phyloP scores from a whole-genome alignment of 1,140 invertebrate species.

The Drosophila setifemur region DNA sequence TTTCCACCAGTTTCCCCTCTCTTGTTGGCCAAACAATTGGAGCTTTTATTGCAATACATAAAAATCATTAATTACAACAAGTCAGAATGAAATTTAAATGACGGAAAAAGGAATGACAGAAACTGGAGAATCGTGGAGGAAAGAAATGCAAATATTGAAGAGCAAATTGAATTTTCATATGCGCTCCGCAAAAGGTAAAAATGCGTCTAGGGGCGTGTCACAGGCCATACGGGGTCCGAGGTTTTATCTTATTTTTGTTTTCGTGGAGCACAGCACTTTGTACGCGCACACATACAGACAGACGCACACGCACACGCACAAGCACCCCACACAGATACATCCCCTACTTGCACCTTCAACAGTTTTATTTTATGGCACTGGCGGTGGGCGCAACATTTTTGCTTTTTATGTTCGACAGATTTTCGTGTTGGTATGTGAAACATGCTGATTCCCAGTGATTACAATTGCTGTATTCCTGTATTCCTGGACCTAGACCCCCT shows the following conservation, averaged over 20 bases:
- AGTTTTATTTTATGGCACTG: constrained; percentile 61
- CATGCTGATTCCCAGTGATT: constrained; percentile 80
- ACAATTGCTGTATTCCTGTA: constrained; percentile 75
- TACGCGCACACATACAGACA: no score
- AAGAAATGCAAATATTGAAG: constrained; percentile 68
- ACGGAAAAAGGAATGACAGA: constrained; percentile 52
- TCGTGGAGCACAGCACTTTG: constrained; percentile 66
- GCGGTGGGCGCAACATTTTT: constrained; percentile 62
- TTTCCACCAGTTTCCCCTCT: not conserved
- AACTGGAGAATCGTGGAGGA: not conserved
- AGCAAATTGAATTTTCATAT: constrained; percentile 77
- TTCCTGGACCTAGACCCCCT: constrained; percentile 34
- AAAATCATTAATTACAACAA: constrained; percentile 80
- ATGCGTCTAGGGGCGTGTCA: constrained; percentile 7
- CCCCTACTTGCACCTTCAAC: constrained; percentile 46
- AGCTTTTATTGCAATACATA: constrained; percentile 68
- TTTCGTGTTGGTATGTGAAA: constrained; percentile 80
- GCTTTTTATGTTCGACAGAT: constrained; percentile 78
- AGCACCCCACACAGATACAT: not conserved
- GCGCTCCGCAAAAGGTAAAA: constrained; percentile 60
- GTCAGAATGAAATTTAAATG: constrained; percentile 75
- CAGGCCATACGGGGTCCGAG: constrained; percentile 14
- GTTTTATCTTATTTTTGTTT: constrained; percentile 35
- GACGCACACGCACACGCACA: not conserved
- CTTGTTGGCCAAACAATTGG: constrained; percentile 30